Conservation (phyloP, 2,797 vertebrate species). For the Kryptolebias ocellatus region DNA sequence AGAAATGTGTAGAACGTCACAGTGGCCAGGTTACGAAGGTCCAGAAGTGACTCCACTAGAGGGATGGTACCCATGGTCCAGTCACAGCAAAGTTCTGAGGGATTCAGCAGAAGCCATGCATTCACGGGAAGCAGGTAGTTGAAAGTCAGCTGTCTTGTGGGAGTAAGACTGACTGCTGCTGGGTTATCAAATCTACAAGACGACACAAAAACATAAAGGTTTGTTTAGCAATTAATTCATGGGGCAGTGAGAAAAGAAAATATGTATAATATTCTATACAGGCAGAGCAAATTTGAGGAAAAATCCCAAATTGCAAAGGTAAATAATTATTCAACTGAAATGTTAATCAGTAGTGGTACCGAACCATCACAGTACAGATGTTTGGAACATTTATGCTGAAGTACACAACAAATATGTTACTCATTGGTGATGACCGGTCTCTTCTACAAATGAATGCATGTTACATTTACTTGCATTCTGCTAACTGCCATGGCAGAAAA, state of each 20-base stretch:
- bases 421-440: too few relatives aligned
- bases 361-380: too few relatives aligned
- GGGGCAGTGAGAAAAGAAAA: neutral
- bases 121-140: constrained; percentile 98
- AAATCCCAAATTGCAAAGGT: neutral
- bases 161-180: constrained; percentile 94
- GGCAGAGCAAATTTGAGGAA: too few relatives aligned
- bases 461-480: too few relatives aligned
- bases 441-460: too few relatives aligned
- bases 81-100: constrained; percentile 96
- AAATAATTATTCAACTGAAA: neutral
- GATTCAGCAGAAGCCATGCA: constrained; percentile 95
- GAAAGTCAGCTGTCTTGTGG: constrained; percentile 93
- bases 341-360: too few relatives aligned
- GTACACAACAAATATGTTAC: too few relatives aligned
- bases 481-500: too few relatives aligned
- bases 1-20: constrained; percentile 88
- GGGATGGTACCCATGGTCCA: constrained; percentile 99
- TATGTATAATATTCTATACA: neutral
- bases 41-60: constrained; percentile 91
- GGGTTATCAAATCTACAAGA: constrained; percentile 95
- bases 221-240: neutral
- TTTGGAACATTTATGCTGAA: too few relatives aligned
- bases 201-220: neutral
- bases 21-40: constrained; percentile 92